Evolutionary conservation across 2,797 vertebrate species (phyloP), one percentile per base, ranked within the genome.

Genomic region (Accipiter fasciatus): DNA sequence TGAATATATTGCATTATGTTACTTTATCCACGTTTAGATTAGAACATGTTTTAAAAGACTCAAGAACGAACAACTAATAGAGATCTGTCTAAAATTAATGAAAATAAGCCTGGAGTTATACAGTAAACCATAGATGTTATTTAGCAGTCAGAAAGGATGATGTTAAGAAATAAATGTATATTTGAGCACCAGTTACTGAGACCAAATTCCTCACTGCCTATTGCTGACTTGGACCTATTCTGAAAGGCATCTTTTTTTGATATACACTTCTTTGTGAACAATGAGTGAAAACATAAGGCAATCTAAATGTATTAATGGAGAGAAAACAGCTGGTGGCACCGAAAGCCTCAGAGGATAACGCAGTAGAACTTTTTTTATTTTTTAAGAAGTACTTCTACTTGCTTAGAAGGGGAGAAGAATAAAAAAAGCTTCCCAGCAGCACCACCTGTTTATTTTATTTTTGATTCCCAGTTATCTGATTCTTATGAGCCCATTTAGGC

Each of bases 1-100:
- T 87, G 84, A 93, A 94, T 66, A 89, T 87, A 92, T 58, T 94
- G 92, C 73, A 93, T 94, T 91, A 94, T 79, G 87, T 94, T 92
- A 83, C 71, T 96, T 90, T 86, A 79, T 82, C 75, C 83, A 55
- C 9, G n/a, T 83, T 94, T 95, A 87, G 47, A 90, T 26, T 52
- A 84, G 50, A 50, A 92, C 70, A 89, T 44, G 35, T 33, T 87
- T 72, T 65, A 76, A 89, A 57, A 42, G 29, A 59, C 55, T 61
- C 42, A 58, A 91, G 94, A 96, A 91, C 69, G 77, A 90, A 87
- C 33, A 77, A 25, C 37, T 46, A 87, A 3, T 15, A 47, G 20
- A 77, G 21, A 70, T 54, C 9, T 37, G 28, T 49, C 18, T 39
- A 91, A 92, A 89, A 83, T 73, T 50, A 83, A 72, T 46, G 11